Base-by-base conservation (phyloP, 2,888 invertebrate genomes). In the Phymatocera aterrima region DNA sequence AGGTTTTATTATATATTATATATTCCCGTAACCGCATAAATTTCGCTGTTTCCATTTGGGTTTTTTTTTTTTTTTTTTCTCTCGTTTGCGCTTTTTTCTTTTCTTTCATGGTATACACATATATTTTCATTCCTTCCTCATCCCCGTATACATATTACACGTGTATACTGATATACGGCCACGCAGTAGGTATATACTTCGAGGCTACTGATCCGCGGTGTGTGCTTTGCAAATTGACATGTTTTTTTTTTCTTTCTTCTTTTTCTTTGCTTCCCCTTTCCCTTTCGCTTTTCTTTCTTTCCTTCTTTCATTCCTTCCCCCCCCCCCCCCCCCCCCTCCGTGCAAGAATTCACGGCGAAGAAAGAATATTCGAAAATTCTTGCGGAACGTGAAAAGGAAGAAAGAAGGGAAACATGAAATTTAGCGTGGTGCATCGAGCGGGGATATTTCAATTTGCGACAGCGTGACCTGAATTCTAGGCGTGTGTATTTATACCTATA, bases 211-310 rank as follows among this genome's bases (percentile, higher is more conserved):
- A n/a, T n/a, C n/a, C n/a, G n/a, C n/a, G n/a, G n/a, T n/a, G n/a
- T n/a, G n/a, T n/a, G n/a, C n/a, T 31, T 48, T 15, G 15, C 18
- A 8, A 3, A 24, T 5, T 24, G n/a, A 46, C n/a, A 5, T 12
- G 3, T 3, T 34, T 18, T 8, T 21, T 4, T 31, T 3, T 54
- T 74, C 6, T 21, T 31, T 51, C 4, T 40, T 65, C 37, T 65
- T 40, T 37, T 3, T 70, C 77, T 68, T 72, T 78, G 61, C 37
- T 70, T 79, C 77, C 78, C 65, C 77, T 78, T 64, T 75, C 68
- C 65, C 68, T 60, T 64, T 78, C 65, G 75, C 74, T 65, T 54
- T 40, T 80, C 46, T 77, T n/a, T 61, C 24, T 78, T 31, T 79
- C 37, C 37, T 65, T 77, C 65, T 34, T 48, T 24, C 72, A 57